Base-by-base conservation (phyloP, 2,888 invertebrate species). In the Oxystoma pomonae region DNA sequence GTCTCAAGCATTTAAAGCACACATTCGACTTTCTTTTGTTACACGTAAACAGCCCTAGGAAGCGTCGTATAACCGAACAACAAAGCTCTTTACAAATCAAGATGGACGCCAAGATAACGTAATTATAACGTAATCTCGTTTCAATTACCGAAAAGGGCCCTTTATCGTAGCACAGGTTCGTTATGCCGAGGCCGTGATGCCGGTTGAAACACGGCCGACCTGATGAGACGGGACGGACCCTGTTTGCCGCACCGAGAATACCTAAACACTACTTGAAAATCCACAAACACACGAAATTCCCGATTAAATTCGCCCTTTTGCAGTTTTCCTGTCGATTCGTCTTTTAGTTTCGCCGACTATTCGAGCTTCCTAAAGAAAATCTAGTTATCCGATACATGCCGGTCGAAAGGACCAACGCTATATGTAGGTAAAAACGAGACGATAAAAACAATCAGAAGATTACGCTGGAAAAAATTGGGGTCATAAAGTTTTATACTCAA, bases 231-330 rank as follows among this genome's bases (percentile, higher is more conserved):
- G 72, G 73, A 71, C 55, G 55, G 3, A 53, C 53, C n/a, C 3
- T n/a, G 70, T 66, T 67, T 62, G 35, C 35, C 35, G 35, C 35
- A 35, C 35, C 35, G 74, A 74, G 80, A 80, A 80, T 80, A 80
- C 79, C 76, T 76, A 79, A 79, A 79, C 77, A 78, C 79, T 78
- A 78, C 78, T 80, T 78, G 78, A 77, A 77, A 79, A 79, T 78
- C 79, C 77, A 77, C 77, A 77, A 78, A 79, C 78, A 78, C 76
- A 72, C 76, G 72, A 73, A 71, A 67, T 73, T 72, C 75, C 73
- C 77, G 78, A 79, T 79, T 79, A 79, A 79, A 79, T 79, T 79
- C 77, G 73, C 76, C 77, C 78, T 74, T 61, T 57, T 65, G 62
- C 71, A 75, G 75, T 75, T 78, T 75, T 76, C 76, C 75, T 77